Conservation (phyloP, 2,797 vertebrate genomes). For the Protonibea diacanthus region DNA sequence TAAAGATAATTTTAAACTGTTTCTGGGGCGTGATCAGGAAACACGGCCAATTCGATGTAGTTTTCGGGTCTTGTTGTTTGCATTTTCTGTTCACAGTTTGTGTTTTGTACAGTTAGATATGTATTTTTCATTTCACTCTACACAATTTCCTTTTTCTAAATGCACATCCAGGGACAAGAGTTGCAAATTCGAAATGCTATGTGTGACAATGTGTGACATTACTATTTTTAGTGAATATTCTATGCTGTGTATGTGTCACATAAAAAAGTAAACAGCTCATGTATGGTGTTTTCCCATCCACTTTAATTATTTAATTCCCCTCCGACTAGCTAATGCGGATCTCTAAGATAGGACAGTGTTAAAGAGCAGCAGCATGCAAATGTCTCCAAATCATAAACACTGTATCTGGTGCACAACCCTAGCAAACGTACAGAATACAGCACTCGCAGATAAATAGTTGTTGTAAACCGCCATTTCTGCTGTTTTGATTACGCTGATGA, state of each 20-base stretch:
- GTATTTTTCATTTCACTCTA: neutral
- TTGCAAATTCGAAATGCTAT: slow-evolving; percentile 32
- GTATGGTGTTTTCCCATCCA: slow-evolving; percentile 43
- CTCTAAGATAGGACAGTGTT: neutral
- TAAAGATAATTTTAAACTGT: slow-evolving; percentile 29
- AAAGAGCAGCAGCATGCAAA: no score
- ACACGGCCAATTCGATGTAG: neutral
- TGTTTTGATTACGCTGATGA: no score
- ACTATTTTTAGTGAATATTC: slow-evolving; percentile 14
- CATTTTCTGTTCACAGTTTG: slow-evolving; percentile 6
- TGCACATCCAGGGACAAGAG: neutral
- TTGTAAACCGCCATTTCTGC: no score
- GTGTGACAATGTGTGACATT: slow-evolving; percentile 10
- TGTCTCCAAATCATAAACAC: no score
- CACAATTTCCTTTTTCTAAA: neutral
- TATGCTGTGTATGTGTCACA: slow-evolving; percentile 23
- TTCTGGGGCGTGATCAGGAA: slow-evolving; percentile 3
- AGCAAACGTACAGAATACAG: no score
- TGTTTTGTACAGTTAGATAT: slow-evolving; percentile 2
- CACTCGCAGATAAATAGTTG: no score
- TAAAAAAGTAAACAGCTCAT: slow-evolving; percentile 35
- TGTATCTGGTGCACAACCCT: no score
- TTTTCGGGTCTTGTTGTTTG: neutral
- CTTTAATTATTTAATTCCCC: slow-evolving; percentile 63
- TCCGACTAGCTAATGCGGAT: slow-evolving; percentile 41